Percentiles rank a stretch among this genome's conserved stretches.
phyloP scores from a whole-genome alignment of 2,888 invertebrate genomes.

The Troglohyphantes excavatus region DNA sequence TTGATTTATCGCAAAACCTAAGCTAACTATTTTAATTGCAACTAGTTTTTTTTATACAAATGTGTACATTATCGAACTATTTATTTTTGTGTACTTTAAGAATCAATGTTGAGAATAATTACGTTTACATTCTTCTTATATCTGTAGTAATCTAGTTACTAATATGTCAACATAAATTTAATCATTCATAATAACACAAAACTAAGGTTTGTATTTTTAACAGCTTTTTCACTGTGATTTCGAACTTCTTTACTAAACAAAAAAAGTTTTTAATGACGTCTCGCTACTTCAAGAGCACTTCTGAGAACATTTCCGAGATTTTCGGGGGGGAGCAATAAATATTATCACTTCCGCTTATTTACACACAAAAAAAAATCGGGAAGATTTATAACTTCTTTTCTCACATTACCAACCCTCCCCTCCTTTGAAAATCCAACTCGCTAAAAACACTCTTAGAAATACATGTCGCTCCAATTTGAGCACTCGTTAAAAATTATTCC shows the following conservation, averaged over 20 bases:
- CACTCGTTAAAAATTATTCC: conserved; percentile 74
- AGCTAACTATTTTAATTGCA: no score
- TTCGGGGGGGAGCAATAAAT: background rate
- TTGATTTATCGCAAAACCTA: no score
- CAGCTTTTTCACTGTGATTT: no score
- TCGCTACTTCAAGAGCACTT: conserved; percentile 1
- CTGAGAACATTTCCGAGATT: background rate
- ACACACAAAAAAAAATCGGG: conserved; percentile 8
- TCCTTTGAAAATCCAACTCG: conserved; percentile 21
- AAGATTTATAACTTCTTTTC: conserved; percentile 8
- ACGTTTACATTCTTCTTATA: no score
- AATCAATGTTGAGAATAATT: no score
- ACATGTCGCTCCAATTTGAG: conserved; percentile 66
- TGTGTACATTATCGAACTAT: no score
- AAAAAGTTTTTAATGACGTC: background rate
- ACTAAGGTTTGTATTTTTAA: no score
- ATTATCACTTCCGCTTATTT: conserved; percentile 57
- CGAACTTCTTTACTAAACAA: background rate
- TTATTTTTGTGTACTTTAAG: no score
- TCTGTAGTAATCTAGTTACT: no score
- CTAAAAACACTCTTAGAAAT: conserved; percentile 27
- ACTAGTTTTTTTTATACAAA: no score
- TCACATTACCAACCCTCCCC: conserved; percentile 39
- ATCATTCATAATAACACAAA: no score
- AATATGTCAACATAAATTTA: no score